Evolutionary conservation across 2,888 invertebrate species (phyloP).

Genomic region (Watsonalla binaria): DNA sequence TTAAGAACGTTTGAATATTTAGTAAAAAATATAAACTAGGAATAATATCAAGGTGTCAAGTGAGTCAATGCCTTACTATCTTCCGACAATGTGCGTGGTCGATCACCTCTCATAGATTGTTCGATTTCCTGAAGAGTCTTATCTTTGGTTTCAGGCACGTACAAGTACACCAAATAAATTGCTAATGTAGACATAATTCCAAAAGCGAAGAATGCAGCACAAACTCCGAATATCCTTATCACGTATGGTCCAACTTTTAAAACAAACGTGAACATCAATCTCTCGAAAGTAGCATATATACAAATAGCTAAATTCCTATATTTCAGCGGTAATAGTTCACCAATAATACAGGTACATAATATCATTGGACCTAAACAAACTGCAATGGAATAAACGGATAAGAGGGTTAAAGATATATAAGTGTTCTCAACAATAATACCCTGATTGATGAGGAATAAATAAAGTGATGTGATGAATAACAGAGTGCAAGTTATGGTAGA

Average conservation of each 20-base stretch:
- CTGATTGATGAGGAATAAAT: background rate
- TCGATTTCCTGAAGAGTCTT: constrained; percentile 26
- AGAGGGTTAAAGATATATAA: background rate
- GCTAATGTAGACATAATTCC: constrained; percentile 5
- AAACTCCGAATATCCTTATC: constrained; percentile 21
- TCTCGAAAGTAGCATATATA: constrained; percentile 15
- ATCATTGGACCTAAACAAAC: no score
- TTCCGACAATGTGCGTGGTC: background rate
- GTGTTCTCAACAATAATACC: background rate
- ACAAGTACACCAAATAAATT: constrained; percentile 21
- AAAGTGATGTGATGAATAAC: background rate
- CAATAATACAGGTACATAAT: background rate
- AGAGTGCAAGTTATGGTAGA: background rate
- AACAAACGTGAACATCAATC: constrained; percentile 14
- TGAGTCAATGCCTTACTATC: no score
- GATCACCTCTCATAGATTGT: constrained; percentile 8
- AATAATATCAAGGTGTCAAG: no score
- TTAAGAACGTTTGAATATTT: no score
- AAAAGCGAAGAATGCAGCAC: constrained; percentile 30
- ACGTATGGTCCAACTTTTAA: constrained; percentile 27
- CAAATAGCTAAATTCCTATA: constrained; percentile 16
- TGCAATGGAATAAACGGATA: background rate
- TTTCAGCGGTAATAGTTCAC: constrained; percentile 2
- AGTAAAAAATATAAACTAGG: no score
- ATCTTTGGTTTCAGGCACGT: constrained; percentile 34